Evolutionary conservation across 2,888 invertebrate species (phyloP), one percentile per base, ranked within the genome.

Genomic region (Yponomeuta cagnagella): DNA sequence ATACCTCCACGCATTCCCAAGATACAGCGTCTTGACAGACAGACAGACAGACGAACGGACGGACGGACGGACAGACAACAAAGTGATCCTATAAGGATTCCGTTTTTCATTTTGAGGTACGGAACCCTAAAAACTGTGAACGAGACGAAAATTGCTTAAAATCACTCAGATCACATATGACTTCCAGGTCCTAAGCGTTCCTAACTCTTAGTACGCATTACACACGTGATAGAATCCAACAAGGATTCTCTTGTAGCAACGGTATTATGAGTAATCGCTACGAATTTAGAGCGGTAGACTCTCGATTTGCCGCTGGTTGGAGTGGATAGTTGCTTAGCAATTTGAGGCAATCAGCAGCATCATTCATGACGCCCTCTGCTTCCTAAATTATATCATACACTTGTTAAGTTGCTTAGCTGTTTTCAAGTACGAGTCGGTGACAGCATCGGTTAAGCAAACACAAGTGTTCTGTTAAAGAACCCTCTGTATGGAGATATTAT

Each of bases 261-360:
- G 52, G 5, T 58, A 58, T 58, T 9, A 15, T 15, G 52, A 43
- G 52, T 58, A 58, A 58, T 15, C 52, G 52, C 15, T 43, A 6
- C 43, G 43, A 72, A 75, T 77, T 76, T 75, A 73, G 74, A 75
- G 65, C 65, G 33, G 65, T 77, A 58, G 52, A 58, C 6, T 58
- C 52, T 58, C 79, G 82, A 86, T 87, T 82, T 85, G 80, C 77
- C 82, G 83, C 82, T 82, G 77, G 84, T 81, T 84, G 80, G 78
- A 76, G 79, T 81, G 76, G 37, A 48, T 70, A 66, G 58, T 67
- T 70, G 66, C 66, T 12, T 37, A 58, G 68, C 84, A 84, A 85
- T 87, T 88, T 84, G 80, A 76, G 76, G 79, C 82, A 87, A 86
- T 87, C 83, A 83, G 78, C 37, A 15, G 52, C 52, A 30, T 74